Conservation (phyloP, 1,140 invertebrate species). For the Palaemon carinicauda region DNA sequence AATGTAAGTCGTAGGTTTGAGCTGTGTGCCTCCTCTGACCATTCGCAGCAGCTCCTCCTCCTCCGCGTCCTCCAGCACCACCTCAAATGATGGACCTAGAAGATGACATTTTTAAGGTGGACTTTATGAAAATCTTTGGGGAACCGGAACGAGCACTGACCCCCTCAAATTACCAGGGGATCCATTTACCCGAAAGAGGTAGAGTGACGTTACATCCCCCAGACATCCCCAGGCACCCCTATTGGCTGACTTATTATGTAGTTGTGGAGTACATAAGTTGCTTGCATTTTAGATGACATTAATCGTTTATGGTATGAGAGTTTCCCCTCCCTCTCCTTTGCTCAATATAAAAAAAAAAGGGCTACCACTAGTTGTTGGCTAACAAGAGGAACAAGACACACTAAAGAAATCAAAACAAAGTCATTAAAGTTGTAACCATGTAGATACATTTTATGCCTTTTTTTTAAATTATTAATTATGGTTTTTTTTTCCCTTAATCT, state of each 20-base stretch:
- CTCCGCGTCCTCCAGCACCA: slow-evolving; percentile 31
- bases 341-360: no score
- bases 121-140: slow-evolving; percentile 63
- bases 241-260: not conserved
- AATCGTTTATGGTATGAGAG: no score
- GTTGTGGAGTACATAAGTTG: not conserved
- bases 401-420: no score
- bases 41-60: slow-evolving; percentile 36
- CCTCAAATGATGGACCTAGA: slow-evolving; percentile 48
- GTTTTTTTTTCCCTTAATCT: no score
- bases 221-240: slow-evolving; percentile 10
- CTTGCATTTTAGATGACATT: no score
- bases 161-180: slow-evolving; percentile 62
- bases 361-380: no score
- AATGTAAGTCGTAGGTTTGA: not conserved
- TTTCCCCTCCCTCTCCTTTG: no score
- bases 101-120: slow-evolving; percentile 64
- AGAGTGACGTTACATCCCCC: slow-evolving; percentile 9
- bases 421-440: no score
- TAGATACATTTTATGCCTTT: no score
- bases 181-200: slow-evolving; percentile 52
- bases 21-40: slow-evolving; percentile 30
- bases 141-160: slow-evolving; percentile 55
- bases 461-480: no score
- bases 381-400: no score